phyloP scores from a whole-genome alignment of 2,113 vertebrate species.

The Hippoglossus stenolepis region DNA sequence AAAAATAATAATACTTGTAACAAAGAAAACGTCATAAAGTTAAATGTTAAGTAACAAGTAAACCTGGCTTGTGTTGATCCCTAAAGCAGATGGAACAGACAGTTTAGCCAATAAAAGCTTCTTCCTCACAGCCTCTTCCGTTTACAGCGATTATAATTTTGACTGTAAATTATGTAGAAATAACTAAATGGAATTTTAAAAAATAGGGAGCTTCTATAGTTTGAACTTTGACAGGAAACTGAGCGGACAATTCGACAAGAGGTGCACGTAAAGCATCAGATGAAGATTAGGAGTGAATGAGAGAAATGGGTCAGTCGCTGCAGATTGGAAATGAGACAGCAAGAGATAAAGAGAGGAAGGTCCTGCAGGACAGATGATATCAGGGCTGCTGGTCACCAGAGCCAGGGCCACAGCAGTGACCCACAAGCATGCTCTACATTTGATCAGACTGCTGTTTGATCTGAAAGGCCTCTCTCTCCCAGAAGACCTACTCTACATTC shows the following conservation, averaged over 20 bases:
- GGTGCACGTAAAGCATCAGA: background rate
- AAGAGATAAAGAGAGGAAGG: slow-evolving; percentile 48
- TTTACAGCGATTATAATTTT: no score
- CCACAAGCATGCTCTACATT: slow-evolving; percentile 79
- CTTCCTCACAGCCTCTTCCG: no score
- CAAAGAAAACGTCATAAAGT: background rate
- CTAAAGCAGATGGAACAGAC: background rate
- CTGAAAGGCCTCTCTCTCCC: slow-evolving; percentile 47
- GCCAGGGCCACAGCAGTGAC: slow-evolving; percentile 65
- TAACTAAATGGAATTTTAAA: background rate
- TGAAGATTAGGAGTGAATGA: slow-evolving; percentile 11
- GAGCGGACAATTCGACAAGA: slow-evolving; percentile 10
- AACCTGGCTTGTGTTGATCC: background rate
- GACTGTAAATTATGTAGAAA: no score
- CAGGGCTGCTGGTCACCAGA: slow-evolving; percentile 60
- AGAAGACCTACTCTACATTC: slow-evolving; percentile 37
- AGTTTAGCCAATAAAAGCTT: background rate
- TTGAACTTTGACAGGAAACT: background rate
- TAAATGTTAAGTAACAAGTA: background rate
- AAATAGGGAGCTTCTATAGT: no score
- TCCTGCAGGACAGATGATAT: slow-evolving; percentile 62
- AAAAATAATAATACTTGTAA: no score
- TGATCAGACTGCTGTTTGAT: slow-evolving; percentile 71
- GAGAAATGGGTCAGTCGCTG: slow-evolving; percentile 78
- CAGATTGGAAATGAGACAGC: slow-evolving; percentile 52